Percentiles rank a stretch among this genome's conserved stretches.
Evolutionary conservation across 2,797 vertebrate species (phyloP).

Genomic region (Heteromormyrus szaboi): DNA sequence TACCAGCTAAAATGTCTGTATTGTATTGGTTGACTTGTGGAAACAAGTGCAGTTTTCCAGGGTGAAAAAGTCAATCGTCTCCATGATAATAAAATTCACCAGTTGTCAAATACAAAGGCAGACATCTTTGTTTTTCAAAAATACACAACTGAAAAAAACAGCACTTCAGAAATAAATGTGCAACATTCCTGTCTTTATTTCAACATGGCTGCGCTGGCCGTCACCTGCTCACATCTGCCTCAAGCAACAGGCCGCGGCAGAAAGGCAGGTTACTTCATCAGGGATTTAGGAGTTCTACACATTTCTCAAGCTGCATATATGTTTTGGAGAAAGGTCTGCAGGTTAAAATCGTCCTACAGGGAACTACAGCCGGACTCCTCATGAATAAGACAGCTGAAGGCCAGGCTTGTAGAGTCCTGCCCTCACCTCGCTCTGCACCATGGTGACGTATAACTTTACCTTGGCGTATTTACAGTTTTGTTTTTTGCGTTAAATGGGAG

Average conservation of each 20-base stretch:
- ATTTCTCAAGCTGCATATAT: not conserved
- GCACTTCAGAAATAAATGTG: not conserved
- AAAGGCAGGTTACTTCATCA: not conserved
- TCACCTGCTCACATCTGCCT: not conserved
- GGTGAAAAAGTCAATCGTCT: not conserved
- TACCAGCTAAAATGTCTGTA: not conserved
- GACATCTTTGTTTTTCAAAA: not conserved
- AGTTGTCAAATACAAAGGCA: not conserved
- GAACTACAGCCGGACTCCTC: not conserved
- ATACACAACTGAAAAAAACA: not conserved
- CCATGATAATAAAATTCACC: not conserved
- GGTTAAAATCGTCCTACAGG: not conserved
- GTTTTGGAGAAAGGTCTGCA: not conserved
- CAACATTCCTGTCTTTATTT: not conserved
- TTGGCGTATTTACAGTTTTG: conserved; percentile 19
- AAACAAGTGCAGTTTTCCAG: not conserved
- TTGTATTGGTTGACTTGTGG: not conserved
- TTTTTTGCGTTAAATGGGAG: conserved; percentile 14
- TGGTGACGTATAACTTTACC: conserved; percentile 15
- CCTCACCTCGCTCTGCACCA: not conserved
- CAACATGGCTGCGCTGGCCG: too few relatives aligned
- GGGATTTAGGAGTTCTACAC: not conserved
- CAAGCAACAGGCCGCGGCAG: not conserved
- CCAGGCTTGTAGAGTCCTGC: not conserved
- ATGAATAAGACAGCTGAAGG: not conserved